Percentiles rank a stretch among this genome's conserved stretches.
phyloP scores from a whole-genome alignment of 1,140 invertebrate genomes.

The Bombus waltoni region DNA sequence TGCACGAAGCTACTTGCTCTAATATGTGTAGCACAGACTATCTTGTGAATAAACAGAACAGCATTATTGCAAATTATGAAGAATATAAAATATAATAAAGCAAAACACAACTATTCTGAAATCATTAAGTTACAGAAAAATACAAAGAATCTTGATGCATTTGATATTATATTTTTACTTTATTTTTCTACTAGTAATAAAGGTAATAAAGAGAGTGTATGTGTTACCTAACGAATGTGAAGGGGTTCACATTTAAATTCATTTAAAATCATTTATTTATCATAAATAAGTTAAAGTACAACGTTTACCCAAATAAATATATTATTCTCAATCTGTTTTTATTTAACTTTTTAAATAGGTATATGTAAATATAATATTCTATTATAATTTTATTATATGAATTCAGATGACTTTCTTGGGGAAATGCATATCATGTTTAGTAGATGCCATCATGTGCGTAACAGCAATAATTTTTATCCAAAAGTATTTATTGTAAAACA shows the following conservation, averaged over 20 bases:
- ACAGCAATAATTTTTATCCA: slow-evolving; percentile 21
- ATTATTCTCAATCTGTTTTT: neutral
- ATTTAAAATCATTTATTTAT: slow-evolving; percentile 18
- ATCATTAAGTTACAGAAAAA: slow-evolving; percentile 30
- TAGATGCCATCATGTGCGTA: neutral
- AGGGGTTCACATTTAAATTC: slow-evolving; percentile 1
- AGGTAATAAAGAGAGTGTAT: slow-evolving; percentile 16
- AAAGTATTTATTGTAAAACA: slow-evolving; percentile 47
- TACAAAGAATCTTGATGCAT: slow-evolving; percentile 18
- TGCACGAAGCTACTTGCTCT: slow-evolving; percentile 50
- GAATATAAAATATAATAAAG: slow-evolving; percentile 5
- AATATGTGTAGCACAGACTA: slow-evolving; percentile 51
- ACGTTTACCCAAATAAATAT: slow-evolving; percentile 35
- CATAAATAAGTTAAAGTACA: slow-evolving; percentile 31
- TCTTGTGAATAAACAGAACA: slow-evolving; percentile 55
- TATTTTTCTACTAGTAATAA: slow-evolving; percentile 37
- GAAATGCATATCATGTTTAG: neutral
- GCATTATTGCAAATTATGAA: slow-evolving; percentile 30
- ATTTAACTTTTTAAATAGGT: slow-evolving; percentile 7
- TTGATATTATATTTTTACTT: slow-evolving; percentile 46
- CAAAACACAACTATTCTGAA: neutral
- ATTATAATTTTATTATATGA: neutral
- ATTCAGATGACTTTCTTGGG: neutral
- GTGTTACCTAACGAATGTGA: slow-evolving; percentile 11
- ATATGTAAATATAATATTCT: neutral